These are phyloP conservation scores for Eristalinus sepulchralis DNA, from an alignment of 2,888 invertebrate species.

Conservation along the genomic window DNA sequence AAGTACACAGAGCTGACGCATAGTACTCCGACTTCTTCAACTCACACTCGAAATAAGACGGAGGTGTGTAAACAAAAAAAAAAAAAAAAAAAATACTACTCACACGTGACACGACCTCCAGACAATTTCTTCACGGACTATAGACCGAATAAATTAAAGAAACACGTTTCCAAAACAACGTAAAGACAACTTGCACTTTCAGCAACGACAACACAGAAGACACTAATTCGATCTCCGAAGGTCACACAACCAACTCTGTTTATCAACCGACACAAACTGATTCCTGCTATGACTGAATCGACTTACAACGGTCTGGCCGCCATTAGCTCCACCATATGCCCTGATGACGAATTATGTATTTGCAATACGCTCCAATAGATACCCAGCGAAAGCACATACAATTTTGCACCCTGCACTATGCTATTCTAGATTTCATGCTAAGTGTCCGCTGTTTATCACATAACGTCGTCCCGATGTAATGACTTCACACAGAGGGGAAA, in stretches of 20 bases:
- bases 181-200: not conserved
- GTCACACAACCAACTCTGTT: slow-evolving; percentile 10
- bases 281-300: not conserved
- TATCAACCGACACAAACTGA: slow-evolving; percentile 14
- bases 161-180: slow-evolving; percentile 6
- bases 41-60: not conserved
- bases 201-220: not conserved
- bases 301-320: slow-evolving; percentile 40
- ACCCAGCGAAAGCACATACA: slow-evolving; percentile 3
- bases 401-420: slow-evolving; percentile 69
- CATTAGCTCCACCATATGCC: slow-evolving; percentile 62
- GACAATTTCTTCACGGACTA: not conserved
- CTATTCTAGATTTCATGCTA: not conserved
- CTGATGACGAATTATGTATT: slow-evolving; percentile 33
- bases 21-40: not conserved
- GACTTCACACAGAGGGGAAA: not conserved
- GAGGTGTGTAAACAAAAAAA: slow-evolving; percentile 33
- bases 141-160: not conserved
- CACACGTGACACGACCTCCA: slow-evolving; percentile 35
- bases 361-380: slow-evolving; percentile 31
- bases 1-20: not conserved
- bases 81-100: not conserved
- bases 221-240: not conserved
- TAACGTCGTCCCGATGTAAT: slow-evolving; percentile 7
- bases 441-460: slow-evolving; percentile 35